phyloP scores from a whole-genome alignment of 1,140 invertebrate genomes.

The Drosophila ambigua region DNA sequence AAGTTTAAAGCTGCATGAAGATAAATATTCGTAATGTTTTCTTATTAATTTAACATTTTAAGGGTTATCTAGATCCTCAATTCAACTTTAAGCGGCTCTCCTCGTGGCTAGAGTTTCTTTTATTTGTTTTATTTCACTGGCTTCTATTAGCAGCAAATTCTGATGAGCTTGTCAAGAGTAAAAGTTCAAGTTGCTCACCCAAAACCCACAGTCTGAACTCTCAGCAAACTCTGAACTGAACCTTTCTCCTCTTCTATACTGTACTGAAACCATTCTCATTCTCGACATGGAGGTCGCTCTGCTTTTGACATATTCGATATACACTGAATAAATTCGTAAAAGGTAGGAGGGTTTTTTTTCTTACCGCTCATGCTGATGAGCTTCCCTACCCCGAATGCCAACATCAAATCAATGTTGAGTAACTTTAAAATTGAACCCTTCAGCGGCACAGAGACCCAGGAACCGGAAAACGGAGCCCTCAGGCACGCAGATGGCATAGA shows the following conservation, averaged over 20 bases:
- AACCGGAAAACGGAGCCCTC: constrained; percentile 14
- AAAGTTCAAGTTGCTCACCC: constrained; percentile 15
- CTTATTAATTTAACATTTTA: no score
- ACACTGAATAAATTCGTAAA: constrained; percentile 31
- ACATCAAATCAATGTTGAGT: constrained; percentile 47
- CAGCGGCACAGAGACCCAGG: constrained; percentile 24
- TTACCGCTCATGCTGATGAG: constrained; percentile 49
- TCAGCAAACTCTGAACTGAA: no score
- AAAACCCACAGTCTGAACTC: no score
- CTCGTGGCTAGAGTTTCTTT: background rate
- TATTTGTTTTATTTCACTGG: constrained; percentile 5
- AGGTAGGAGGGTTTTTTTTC: constrained; percentile 38
- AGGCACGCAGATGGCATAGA: constrained; percentile 36
- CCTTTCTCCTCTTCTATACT: background rate
- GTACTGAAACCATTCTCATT: background rate
- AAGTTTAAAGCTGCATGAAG: background rate
- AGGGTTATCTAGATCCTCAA: no score
- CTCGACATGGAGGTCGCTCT: constrained; percentile 22
- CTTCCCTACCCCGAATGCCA: constrained; percentile 11
- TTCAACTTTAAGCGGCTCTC: background rate
- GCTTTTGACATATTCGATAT: constrained; percentile 51
- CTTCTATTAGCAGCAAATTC: constrained; percentile 39
- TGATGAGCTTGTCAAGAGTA: constrained; percentile 42
- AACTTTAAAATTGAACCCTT: constrained; percentile 52
- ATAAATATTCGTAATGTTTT: no score